Base-by-base conservation (phyloP, 2,888 invertebrate genomes). In the Xestia sexstrigata region DNA sequence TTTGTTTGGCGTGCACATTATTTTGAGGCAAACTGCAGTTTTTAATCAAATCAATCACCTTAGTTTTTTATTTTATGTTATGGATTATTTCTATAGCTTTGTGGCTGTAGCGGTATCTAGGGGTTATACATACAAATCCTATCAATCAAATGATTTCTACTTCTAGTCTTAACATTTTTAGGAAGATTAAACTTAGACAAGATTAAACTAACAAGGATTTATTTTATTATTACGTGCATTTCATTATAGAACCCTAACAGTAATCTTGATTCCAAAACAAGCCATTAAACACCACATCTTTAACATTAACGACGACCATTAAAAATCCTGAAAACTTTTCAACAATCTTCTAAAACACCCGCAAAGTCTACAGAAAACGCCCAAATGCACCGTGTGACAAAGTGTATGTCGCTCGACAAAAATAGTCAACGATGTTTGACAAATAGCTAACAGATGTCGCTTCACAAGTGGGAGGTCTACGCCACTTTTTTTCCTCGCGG, bases 371-470 rank as follows among this genome's bases (percentile, higher is more conserved):
- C 71, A 30, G 72, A 70, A 75, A 76, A 42, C 76, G 45, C 58
- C 74, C 74, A 77, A 88, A 78, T 89, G 91, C 92, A 92, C 79
- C 79, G 83, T 85, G 90, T 91, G 93, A 93, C 93, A 92, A 92
- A 93, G 90, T 89, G 91, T 90, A 86, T 91, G 91, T 90, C 88
- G 87, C 89, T 78, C 91, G 92, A 93, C 93, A 92, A 95, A 95
- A 96, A 95, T 95, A 96, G 94, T 94, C 94, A 94, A 93, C 92
- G 94, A 93, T 94, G 94, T 95, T 95, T 95, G 96, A 96, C 95
- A 96, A 96, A 96, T 95, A 94, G 94, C 92, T 89, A 93, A 92
- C 96, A 96, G 95, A 95, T 96, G 95, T 93, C 93, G 92, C 90
- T 87, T 82, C 87, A 85, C 86, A 82, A 84, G 89, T 89, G 91